Evolutionary conservation across 2,888 invertebrate genomes (phyloP).

Genomic region (Hemaris fuciformis): DNA sequence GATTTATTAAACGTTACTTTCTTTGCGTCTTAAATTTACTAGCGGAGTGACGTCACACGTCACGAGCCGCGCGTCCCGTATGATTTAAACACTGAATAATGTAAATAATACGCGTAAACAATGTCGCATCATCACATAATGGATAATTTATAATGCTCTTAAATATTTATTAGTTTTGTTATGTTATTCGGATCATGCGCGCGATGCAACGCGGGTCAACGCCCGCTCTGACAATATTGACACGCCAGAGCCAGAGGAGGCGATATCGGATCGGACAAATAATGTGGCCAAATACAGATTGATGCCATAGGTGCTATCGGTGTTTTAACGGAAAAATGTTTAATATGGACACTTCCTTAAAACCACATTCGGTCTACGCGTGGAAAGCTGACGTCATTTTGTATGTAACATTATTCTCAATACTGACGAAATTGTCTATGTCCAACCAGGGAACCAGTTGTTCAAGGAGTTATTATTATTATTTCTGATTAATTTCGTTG

Average conservation of each 20-base stretch:
- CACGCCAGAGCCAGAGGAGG: constrained; percentile 55
- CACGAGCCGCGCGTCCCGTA: neutral
- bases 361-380: neutral
- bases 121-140: constrained; percentile 13
- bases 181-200: constrained; percentile 40
- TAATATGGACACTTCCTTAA: neutral
- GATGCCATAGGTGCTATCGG: constrained; percentile 13
- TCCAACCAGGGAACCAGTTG: no score
- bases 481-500: no score
- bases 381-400: neutral
- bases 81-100: constrained; percentile 12
- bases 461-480: no score
- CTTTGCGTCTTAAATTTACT: neutral
- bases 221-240: constrained; percentile 70
- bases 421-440: no score
- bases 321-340: constrained; percentile 15
- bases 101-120: constrained; percentile 15
- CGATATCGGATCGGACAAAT: constrained; percentile 69
- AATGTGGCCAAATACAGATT: constrained; percentile 54
- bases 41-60: neutral
- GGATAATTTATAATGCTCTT: constrained; percentile 20
- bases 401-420: neutral
- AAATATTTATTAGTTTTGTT: constrained; percentile 22
- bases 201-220: constrained; percentile 54
- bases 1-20: no score